Conservation (phyloP, 2,797 vertebrate species). For the Coregonus sp. region DNA sequence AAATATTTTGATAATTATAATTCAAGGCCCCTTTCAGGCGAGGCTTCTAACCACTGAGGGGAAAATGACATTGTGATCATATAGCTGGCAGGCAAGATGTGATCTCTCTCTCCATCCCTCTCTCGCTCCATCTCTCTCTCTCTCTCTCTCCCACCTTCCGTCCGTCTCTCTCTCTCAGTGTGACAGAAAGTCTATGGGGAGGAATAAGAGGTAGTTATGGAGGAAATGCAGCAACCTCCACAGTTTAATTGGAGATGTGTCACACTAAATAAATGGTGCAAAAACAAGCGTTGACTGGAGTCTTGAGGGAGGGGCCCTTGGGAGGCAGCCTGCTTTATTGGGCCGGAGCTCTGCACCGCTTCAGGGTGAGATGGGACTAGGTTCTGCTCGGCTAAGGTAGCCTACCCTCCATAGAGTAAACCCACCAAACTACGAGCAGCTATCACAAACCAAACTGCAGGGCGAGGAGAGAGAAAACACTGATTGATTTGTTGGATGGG, state of each 20-base stretch:
- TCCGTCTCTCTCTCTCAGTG: constrained; percentile 66
- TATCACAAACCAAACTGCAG: constrained; percentile 49
- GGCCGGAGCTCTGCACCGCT: constrained; percentile 77
- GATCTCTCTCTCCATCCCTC: constrained; percentile 61
- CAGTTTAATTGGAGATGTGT: constrained; percentile 87
- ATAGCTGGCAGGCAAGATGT: constrained; percentile 79
- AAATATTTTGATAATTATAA: constrained; percentile 82
- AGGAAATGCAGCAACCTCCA: constrained; percentile 81
- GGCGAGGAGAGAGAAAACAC: constrained; percentile 63
- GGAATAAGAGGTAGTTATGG: constrained; percentile 84
- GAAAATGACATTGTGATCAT: constrained; percentile 80
- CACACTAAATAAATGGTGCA: constrained; percentile 87
- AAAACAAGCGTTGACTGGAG: constrained; percentile 82
- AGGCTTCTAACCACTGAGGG: constrained; percentile 66
- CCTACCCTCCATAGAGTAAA: constrained; percentile 44
- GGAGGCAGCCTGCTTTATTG: constrained; percentile 79
- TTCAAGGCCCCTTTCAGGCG: constrained; percentile 73
- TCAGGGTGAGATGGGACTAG: constrained; percentile 73
- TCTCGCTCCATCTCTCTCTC: constrained; percentile 50
- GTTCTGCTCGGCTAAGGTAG: constrained; percentile 65
- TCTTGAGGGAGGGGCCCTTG: constrained; percentile 78
- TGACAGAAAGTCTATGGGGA: constrained; percentile 81
- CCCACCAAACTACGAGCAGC: constrained; percentile 64
- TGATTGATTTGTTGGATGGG: constrained; percentile 31
- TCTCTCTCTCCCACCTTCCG: constrained; percentile 21